These are phyloP conservation scores for Danio aesculapii DNA, from an alignment of 2,797 vertebrate species.

Conservation along the genomic window DNA sequence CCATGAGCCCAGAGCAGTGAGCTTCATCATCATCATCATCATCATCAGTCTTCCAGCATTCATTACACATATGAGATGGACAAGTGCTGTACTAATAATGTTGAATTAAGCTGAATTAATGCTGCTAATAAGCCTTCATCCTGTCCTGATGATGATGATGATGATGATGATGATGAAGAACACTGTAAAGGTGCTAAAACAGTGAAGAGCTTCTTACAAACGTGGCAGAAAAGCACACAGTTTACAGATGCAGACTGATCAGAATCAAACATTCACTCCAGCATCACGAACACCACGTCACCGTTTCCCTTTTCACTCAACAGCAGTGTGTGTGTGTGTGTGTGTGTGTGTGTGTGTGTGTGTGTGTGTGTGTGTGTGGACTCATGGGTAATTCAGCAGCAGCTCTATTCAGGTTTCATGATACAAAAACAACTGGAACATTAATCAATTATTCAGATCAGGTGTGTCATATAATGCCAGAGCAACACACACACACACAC, in stretches of 20 bases:
- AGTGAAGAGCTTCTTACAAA: background rate
- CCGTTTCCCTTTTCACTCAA: slow-evolving; percentile 2
- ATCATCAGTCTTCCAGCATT: no score
- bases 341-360: background rate
- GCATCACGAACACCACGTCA: no score
- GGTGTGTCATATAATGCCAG: background rate
- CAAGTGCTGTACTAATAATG: no score
- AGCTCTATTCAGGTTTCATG: background rate
- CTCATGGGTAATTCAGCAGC: slow-evolving; percentile 24
- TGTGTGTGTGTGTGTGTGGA: background rate
- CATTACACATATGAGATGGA: no score
- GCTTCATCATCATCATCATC: background rate
- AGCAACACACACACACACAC: no score
- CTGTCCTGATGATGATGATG: background rate
- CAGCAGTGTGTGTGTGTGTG: no score
- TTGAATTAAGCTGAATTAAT: no score
- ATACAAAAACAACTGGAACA: background rate
- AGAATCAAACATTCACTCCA: background rate
- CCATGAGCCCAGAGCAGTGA: background rate
- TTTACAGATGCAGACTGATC: background rate
- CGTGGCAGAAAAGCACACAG: background rate
- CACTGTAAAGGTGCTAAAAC: background rate
- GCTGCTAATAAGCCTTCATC: background rate
- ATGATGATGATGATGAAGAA: background rate
- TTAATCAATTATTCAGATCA: slow-evolving; percentile 2